Conservation (phyloP, 92 coral and sea anemone species). For the Epizoanthus ramosus region DNA sequence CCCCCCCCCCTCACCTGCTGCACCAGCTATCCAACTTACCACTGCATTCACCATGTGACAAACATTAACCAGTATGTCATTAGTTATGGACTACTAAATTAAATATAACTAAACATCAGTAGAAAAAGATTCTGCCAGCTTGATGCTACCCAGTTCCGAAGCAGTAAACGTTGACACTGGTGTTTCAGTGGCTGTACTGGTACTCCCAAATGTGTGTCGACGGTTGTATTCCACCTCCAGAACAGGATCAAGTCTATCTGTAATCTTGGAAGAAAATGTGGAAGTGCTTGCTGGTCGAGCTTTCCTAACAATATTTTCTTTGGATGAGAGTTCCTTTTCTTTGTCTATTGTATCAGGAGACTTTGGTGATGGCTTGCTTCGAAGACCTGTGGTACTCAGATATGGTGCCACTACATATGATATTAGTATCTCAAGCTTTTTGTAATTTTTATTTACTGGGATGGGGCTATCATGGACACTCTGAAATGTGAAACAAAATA, state of each 20-base stretch:
- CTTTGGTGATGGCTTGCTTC: constrained; percentile 48
- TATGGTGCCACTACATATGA: constrained; percentile 86
- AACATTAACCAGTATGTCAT: no score
- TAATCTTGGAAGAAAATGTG: constrained; percentile 27
- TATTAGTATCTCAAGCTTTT: constrained; percentile 80
- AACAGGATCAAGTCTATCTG: constrained; percentile 76
- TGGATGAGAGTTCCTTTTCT: constrained; percentile 8
- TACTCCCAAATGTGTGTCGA: constrained; percentile 18
- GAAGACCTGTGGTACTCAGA: constrained; percentile 82
- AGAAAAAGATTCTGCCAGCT: not conserved
- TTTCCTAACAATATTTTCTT: constrained; percentile 9
- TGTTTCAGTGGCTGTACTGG: not conserved
- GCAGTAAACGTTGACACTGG: not conserved
- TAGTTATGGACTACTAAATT: no score
- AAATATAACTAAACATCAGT: not conserved
- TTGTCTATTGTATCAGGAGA: not conserved
- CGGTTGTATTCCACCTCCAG: constrained; percentile 58
- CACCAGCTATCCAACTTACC: no score
- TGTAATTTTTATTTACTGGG: constrained; percentile 74
- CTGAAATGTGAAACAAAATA: constrained; percentile 45
- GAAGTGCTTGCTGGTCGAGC: constrained; percentile 65
- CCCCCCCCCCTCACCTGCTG: no score
- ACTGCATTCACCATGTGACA: no score
- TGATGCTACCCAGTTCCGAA: not conserved
- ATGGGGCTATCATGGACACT: constrained; percentile 86